Base-by-base conservation (phyloP, 2,113 vertebrate genomes). In the Bungarus multicinctus region DNA sequence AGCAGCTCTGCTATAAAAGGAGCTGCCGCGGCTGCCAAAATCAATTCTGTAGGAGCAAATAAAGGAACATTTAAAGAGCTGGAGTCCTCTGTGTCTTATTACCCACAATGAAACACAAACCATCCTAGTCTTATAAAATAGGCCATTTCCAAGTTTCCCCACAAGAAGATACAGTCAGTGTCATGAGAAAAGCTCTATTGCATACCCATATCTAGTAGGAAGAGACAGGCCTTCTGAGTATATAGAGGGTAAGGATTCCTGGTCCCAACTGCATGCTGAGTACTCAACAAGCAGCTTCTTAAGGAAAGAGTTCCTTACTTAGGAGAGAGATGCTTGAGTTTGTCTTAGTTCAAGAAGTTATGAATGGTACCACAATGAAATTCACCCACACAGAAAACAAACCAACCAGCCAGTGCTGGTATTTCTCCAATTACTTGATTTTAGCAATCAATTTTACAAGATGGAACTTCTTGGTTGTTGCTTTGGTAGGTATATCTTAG, bases 211-310 rank as follows among this genome's bases (percentile, higher is more conserved):
- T 91, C 30, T 39, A 30, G 85, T 18, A 7, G 57, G 92, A 87
- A 92, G 1, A 1, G 8, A 90, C 74, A 92, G 69, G 87, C 3
- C 47, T 0, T 39, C 0, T 0, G 1, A 11, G 20, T 12, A 69
- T 93, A 27, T 0, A 2, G 3, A 0, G 0, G 64, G 50, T 25
- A 16, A n/a, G 91, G 64, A n/a, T 25, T 34, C 0, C 18, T 11
- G 27, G 16, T 22, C 43, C 25, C 54, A 60, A 87, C 54, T 10
- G 74, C 55, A 88, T 34, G 91, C n/a, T 5, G 34, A 27, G 10
- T 5, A 52, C 87, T 57, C 0, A 2, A 58, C 54, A 20, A 45
- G 3, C 2, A 0, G 0, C 6, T 93, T 87, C 92, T 12, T 60
- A 23, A 8, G 34, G 4, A 52, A 60, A 2, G 4, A 85, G 50